Base-by-base conservation (phyloP, 2,113 vertebrate species). In the Gavia stellata region DNA sequence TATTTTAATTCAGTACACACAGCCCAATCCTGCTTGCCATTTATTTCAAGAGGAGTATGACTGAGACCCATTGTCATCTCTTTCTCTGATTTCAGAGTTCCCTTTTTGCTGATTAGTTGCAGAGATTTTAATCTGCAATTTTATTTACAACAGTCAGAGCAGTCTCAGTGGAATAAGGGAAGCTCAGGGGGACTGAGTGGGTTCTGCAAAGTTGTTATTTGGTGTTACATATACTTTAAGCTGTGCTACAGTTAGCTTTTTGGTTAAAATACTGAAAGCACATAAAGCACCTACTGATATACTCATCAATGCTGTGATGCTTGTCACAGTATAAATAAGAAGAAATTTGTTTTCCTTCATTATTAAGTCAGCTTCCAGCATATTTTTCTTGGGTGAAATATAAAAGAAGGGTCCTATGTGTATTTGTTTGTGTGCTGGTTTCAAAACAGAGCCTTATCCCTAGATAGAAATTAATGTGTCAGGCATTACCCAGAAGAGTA, bases 401-500 rank as follows among this genome's bases (percentile, higher is more conserved):
- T 20, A 55, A 17, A 92, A 58, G 67, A 88, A 67, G 25, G 20
- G 36, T 85, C 52, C 45, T 86, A 4, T 62, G 50, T 58, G 53
- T 85, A 67, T 94, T 96, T 93, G 42, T 94, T 94, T 93, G 59
- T 88, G 42, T 83, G 19, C 28, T 0, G 1, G 38, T 94, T 97
- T 96, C 81, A 96, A 95, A 97, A 89, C 61, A 91, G 62, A 78
- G 38, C 50, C 50, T 25, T 44, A n/a, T 84, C 44, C 58, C 63
- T 74, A 68, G 84, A 81, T 34, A 85, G 78, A 94, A 95, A 63
- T 96, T 79, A 90, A 80, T 70, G 58, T 94, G 58, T 85, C 89
- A 87, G 77, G 42, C 29, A 38, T 88, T 93, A 86, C 73, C 68
- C 72, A 92, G 45, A 91, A 87, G 66, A 78, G 18, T 80, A 88